Evolutionary conservation across 1,140 invertebrate species (phyloP).

Genomic region (Bombus pyrosoma): DNA sequence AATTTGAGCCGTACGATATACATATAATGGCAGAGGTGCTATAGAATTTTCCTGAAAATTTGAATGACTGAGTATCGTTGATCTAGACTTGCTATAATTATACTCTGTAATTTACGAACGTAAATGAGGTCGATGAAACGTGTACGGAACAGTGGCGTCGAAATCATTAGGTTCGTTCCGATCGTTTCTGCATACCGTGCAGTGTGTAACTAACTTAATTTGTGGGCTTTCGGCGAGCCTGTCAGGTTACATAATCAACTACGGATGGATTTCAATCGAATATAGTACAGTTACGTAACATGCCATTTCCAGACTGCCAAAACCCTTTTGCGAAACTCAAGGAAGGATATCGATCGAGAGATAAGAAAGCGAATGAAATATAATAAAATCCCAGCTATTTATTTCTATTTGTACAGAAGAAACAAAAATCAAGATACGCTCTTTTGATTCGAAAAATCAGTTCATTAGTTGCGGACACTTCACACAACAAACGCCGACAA

Average conservation of each 20-base stretch:
- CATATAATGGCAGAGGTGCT: background rate
- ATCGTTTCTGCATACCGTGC: background rate
- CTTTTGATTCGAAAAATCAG: slow-evolving; percentile 8
- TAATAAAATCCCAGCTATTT: background rate
- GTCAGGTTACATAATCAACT: slow-evolving; percentile 10
- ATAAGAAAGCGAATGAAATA: background rate
- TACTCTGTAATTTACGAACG: background rate
- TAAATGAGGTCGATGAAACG: background rate
- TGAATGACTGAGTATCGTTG: background rate
- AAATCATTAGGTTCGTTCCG: slow-evolving; percentile 7
- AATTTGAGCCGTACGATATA: background rate
- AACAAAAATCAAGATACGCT: background rate
- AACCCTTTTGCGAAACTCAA: background rate
- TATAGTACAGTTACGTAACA: background rate
- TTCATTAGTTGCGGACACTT: slow-evolving; percentile 28
- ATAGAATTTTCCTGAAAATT: background rate
- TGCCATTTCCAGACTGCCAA: background rate
- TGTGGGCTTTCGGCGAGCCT: background rate
- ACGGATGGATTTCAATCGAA: slow-evolving; percentile 12
- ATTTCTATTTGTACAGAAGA: background rate
- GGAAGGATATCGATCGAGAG: background rate
- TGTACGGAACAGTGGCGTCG: background rate
- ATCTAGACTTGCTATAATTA: slow-evolving; percentile 8
- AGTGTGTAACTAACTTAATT: slow-evolving; percentile 19
- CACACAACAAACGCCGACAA: background rate